phyloP scores from a whole-genome alignment of 2,113 vertebrate genomes.

The Australoheros scitulus region DNA sequence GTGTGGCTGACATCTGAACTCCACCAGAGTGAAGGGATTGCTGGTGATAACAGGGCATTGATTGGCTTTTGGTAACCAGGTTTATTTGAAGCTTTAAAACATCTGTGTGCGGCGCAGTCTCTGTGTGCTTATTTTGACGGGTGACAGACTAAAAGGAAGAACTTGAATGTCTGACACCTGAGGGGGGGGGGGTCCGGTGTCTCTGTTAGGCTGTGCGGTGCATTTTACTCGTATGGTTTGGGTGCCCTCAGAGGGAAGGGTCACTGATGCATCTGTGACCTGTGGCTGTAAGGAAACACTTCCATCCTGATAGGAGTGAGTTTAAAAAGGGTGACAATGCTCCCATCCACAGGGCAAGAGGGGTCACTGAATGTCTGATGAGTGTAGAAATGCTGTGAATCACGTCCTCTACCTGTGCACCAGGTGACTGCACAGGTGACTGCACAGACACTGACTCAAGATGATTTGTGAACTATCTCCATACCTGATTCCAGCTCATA shows the following conservation, averaged over 20 bases:
- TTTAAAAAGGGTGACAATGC: background rate
- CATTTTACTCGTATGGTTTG: background rate
- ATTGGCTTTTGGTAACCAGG: conserved; percentile 54
- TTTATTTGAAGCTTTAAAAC: conserved; percentile 41
- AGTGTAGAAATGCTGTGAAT: background rate
- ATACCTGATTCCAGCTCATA: no score
- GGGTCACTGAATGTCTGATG: background rate
- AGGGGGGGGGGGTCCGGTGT: background rate
- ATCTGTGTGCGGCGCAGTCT: background rate
- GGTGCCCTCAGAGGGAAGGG: background rate
- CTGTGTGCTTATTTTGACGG: background rate
- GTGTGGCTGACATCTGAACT: conserved; percentile 49
- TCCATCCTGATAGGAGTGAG: no score
- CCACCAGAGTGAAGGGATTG: conserved; percentile 15
- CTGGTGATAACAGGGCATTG: conserved; percentile 43
- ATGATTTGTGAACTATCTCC: no score
- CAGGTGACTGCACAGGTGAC: no score
- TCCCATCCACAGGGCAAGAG: background rate
- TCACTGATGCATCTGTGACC: background rate
- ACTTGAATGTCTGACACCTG: background rate
- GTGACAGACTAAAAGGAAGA: background rate
- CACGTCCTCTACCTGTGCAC: no score
- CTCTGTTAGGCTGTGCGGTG: background rate
- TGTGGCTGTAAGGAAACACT: no score
- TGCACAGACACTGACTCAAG: no score